A percentile compares a stretch with the other conserved stretches of the same genome.
Evolutionary conservation across 2,888 invertebrate genomes (phyloP).

Genomic region (Himalopsyche kuldschensis): DNA sequence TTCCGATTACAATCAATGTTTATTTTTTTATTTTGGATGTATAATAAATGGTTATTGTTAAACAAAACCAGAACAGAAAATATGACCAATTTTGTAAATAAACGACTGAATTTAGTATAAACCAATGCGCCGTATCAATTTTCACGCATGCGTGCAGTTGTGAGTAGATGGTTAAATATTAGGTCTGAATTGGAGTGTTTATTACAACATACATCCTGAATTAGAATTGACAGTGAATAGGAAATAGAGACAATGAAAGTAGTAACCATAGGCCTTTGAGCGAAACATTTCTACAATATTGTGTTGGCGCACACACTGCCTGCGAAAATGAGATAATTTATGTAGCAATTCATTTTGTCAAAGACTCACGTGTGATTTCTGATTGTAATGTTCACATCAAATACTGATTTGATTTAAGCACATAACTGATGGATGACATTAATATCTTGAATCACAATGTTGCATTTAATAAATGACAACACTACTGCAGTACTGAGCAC

Average conservation of each 20-base stretch:
- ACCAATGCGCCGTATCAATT: not conserved
- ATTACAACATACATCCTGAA: not conserved
- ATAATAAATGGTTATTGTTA: not conserved
- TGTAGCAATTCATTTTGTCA: not conserved
- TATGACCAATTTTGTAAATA: not conserved
- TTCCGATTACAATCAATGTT: not conserved
- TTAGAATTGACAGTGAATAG: not conserved
- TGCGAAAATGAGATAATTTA: not conserved
- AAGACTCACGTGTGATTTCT: not conserved
- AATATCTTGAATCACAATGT: no score
- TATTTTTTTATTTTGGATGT: no score
- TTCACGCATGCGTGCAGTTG: not conserved
- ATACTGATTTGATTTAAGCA: not conserved
- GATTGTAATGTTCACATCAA: not conserved
- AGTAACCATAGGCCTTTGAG: not conserved
- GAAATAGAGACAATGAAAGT: not conserved
- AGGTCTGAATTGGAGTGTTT: not conserved
- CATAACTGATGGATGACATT: not conserved
- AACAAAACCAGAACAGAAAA: not conserved
- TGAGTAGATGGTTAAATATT: not conserved
- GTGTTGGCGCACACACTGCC: not conserved
- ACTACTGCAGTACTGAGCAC: no score
- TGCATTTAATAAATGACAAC: no score
- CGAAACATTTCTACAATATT: not conserved
- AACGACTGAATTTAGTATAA: not conserved